Percentiles rank a stretch among this genome's conserved stretches.
Evolutionary conservation across 2,113 vertebrate genomes (phyloP).

Genomic region (Corythornis madagascariensis): DNA sequence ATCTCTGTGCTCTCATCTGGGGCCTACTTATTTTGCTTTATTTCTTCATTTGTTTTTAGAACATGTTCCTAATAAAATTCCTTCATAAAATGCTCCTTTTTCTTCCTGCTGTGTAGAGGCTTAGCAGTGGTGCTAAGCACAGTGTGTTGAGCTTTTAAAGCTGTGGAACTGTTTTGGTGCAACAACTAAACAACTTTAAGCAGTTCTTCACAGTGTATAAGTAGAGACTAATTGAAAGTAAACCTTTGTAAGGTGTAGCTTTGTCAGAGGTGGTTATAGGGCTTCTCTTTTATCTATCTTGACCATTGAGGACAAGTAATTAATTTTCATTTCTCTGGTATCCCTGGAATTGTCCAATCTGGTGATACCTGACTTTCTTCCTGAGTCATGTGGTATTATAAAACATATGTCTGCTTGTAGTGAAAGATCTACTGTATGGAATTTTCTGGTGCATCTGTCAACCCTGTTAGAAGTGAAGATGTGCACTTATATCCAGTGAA

Average conservation of each 20-base stretch:
- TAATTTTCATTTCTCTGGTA: background rate
- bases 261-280: background rate
- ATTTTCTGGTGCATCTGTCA: background rate
- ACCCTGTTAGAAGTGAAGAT: background rate
- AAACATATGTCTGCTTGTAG: background rate
- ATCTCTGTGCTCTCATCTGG: background rate
- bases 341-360: background rate
- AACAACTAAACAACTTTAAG: background rate
- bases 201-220: background rate
- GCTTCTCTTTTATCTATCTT: background rate
- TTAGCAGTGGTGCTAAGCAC: background rate
- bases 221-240: background rate
- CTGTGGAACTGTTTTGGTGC: background rate
- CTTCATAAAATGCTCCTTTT: background rate
- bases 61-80: background rate
- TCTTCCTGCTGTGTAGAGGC: background rate
- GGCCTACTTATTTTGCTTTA: background rate
- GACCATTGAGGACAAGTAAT: background rate
- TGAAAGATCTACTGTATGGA: background rate
- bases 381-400: background rate
- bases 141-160: background rate
- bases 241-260: background rate
- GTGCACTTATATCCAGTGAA: fast-evolving
- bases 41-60: background rate
- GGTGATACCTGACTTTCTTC: background rate